A percentile compares a stretch with the other conserved stretches of the same genome.
phyloP scores from a whole-genome alignment of 2,113 vertebrate species.

The Dendropsophus ebraccatus region DNA sequence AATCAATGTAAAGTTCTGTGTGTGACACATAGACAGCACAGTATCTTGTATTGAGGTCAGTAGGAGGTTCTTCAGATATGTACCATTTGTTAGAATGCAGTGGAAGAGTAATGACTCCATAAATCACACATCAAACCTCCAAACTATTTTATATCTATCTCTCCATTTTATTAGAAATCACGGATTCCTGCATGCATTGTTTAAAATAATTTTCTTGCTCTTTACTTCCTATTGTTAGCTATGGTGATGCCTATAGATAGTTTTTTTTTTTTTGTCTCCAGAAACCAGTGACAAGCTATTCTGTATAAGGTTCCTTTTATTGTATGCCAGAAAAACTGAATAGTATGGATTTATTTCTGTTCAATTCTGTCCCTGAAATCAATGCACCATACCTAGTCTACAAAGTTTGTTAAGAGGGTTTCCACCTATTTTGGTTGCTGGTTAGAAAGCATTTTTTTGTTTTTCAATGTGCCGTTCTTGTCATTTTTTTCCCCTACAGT shows the following conservation, averaged over 20 bases:
- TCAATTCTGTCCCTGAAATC: too few relatives aligned
- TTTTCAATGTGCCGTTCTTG: too few relatives aligned
- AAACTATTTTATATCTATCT: not conserved
- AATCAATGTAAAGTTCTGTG: not conserved
- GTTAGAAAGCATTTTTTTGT: too few relatives aligned
- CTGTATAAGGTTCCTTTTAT: too few relatives aligned
- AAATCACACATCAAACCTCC: not conserved
- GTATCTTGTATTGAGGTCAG: slow-evolving; percentile 7
- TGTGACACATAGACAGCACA: not conserved
- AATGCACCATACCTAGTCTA: too few relatives aligned
- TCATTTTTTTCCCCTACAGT: too few relatives aligned
- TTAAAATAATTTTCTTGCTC: not conserved
- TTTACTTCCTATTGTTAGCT: not conserved
- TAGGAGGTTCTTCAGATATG: not conserved
- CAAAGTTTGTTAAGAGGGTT: too few relatives aligned
- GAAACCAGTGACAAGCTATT: not conserved
- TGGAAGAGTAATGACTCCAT: not conserved
- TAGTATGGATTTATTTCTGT: too few relatives aligned
- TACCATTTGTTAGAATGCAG: not conserved
- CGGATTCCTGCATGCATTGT: not conserved
- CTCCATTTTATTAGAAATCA: not conserved
- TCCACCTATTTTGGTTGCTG: too few relatives aligned
- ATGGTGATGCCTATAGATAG: not conserved
- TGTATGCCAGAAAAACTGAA: too few relatives aligned
- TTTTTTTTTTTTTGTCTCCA: not conserved